Evolutionary conservation across 2,113 vertebrate genomes (phyloP).

Genomic region (Chionis minor): DNA sequence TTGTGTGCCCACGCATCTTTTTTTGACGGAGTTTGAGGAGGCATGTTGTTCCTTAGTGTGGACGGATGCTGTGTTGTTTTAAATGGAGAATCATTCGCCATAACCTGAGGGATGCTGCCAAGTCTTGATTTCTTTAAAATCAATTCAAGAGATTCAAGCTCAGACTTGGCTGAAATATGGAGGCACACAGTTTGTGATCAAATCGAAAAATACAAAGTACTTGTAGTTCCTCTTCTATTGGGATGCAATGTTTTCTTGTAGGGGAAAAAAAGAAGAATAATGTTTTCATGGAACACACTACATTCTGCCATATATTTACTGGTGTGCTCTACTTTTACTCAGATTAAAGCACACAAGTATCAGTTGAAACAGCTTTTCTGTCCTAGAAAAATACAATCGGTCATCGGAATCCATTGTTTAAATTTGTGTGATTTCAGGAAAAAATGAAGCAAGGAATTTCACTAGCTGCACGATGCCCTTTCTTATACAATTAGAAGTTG

Average conservation of each 20-base stretch:
- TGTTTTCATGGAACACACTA: background rate
- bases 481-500: background rate
- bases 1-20: background rate
- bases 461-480: background rate
- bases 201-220: background rate
- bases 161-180: background rate
- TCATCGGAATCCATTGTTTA: background rate
- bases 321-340: background rate
- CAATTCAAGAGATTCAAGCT: constrained; percentile 11
- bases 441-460: background rate
- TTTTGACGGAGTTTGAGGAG: background rate
- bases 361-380: background rate
- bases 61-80: background rate
- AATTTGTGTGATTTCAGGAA: background rate
- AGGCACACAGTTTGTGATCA: background rate
- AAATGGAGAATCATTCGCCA: background rate
- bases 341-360: background rate
- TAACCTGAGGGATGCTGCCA: constrained; percentile 26
- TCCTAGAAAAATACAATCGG: background rate
- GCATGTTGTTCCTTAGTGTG: background rate
- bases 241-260: background rate
- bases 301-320: background rate
- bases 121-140: constrained; percentile 3
- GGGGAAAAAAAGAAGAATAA: background rate
- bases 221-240: background rate